These are phyloP conservation scores for Eubasilissa splendida DNA, from an alignment of 2,888 invertebrate species.

Conservation along the genomic window DNA sequence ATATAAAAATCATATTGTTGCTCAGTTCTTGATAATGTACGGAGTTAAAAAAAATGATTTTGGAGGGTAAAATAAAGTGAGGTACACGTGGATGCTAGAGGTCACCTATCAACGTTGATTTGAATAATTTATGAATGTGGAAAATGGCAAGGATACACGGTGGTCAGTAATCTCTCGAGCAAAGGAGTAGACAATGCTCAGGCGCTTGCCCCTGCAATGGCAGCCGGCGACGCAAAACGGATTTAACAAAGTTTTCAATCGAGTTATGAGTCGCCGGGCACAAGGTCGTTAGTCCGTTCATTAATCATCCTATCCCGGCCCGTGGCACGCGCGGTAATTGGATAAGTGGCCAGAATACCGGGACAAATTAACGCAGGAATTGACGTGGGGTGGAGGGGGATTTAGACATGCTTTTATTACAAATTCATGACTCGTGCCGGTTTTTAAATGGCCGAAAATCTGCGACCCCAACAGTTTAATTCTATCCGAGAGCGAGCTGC, in stretches of 20 bases:
- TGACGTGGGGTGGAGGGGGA: slow-evolving; percentile 44
- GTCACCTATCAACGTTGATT: too few relatives aligned
- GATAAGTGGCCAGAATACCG: slow-evolving; percentile 55
- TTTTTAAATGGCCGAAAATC: slow-evolving; percentile 57
- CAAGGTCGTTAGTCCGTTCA: slow-evolving; percentile 57
- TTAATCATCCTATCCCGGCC: slow-evolving; percentile 52
- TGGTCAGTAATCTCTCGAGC: background rate
- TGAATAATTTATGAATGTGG: too few relatives aligned
- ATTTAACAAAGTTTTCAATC: slow-evolving; percentile 55
- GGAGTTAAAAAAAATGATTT: too few relatives aligned
- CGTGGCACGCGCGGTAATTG: slow-evolving; percentile 51
- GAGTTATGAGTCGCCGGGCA: slow-evolving; percentile 55
- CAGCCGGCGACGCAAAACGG: slow-evolving; percentile 34
- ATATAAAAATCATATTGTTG: too few relatives aligned
- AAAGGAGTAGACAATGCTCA: too few relatives aligned
- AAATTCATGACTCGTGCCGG: slow-evolving; percentile 55
- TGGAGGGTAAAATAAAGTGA: too few relatives aligned
- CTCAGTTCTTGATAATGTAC: too few relatives aligned
- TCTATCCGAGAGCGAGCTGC: slow-evolving; percentile 42
- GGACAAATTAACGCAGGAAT: slow-evolving; percentile 58
- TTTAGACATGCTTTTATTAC: slow-evolving; percentile 55
- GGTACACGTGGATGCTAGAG: too few relatives aligned
- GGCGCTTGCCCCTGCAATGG: slow-evolving; percentile 28
- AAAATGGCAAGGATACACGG: background rate
- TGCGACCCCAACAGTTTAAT: slow-evolving; percentile 54